Base-by-base conservation (phyloP, 2,113 vertebrate genomes). In the Illadopsis cleaveri region DNA sequence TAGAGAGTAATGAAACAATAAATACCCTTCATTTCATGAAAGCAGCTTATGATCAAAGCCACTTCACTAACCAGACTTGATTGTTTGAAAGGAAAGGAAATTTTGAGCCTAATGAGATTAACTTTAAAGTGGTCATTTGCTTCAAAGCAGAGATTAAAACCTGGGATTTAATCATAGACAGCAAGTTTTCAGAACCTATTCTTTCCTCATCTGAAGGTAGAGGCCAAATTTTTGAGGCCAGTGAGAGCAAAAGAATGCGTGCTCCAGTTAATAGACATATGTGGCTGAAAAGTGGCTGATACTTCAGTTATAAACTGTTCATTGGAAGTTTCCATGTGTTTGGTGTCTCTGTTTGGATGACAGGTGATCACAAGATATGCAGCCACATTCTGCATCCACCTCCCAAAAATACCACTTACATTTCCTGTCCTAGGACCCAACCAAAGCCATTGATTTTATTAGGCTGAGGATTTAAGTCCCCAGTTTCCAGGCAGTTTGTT, bases 101-200 rank as follows among this genome's bases (percentile, higher is more conserved):
- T 81, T 84, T 89, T 97, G 78, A 96, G 91, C 65, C 57, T 95
- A 72, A 91, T 81, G 56, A 82, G 93, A 91, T 96, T 84, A 94
- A 85, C 76, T 91, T 95, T 82, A 18, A 75, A 60, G 28, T 45
- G 44, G 38, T 64, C 72, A 71, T 40, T 84, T 75, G 69, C 81
- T 85, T 94, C 84, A 87, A 87, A 87, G 61, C 53, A 61, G 73
- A 83, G 83, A 86, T 94, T 89, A 94, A 91, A 40, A 44, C 19
- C 24, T 64, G 50, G 53, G 31, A 40, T 82, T 91, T 89, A 82
- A 56, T 94, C 40, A 76, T 7, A 92, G 72, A 71, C 54, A 64
- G 65, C 69, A 91, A 72, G 20, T 86, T 86, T 95, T 85, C 57
- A 76, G 57, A 75, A 85, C 31, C 31, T 81, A 2, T 64, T 94